phyloP scores from a whole-genome alignment of 2,888 invertebrate species.

The Epinotia demarniana region DNA sequence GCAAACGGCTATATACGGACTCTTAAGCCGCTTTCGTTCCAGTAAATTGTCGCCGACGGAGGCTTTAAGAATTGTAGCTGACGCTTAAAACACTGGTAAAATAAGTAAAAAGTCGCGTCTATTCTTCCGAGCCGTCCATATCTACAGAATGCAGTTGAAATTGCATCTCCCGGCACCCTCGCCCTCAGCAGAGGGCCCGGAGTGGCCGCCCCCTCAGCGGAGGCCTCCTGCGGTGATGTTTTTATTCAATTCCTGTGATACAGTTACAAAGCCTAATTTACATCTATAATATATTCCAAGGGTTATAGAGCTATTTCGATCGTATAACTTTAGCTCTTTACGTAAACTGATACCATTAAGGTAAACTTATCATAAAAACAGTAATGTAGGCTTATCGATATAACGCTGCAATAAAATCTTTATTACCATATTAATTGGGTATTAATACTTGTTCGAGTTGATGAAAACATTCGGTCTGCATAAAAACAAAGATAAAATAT shows the following conservation, averaged over 20 bases:
- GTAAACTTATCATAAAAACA: slow-evolving; percentile 41
- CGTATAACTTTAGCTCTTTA: slow-evolving; percentile 39
- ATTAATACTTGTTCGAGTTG: slow-evolving; percentile 28
- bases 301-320: slow-evolving; percentile 40
- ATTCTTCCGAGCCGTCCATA: slow-evolving; percentile 57
- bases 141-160: slow-evolving; percentile 67
- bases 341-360: slow-evolving; percentile 39
- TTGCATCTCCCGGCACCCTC: slow-evolving; percentile 65
- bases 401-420: slow-evolving; percentile 45
- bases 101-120: slow-evolving; percentile 58
- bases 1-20: too few relatives aligned
- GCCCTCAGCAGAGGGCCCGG: slow-evolving; percentile 58
- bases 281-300: slow-evolving; percentile 54
- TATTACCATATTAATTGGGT: slow-evolving; percentile 56
- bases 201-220: slow-evolving; percentile 61
- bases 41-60: slow-evolving; percentile 31
- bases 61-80: slow-evolving; percentile 53
- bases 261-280: slow-evolving; percentile 47
- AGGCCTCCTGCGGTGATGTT: slow-evolving; percentile 64
- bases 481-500: slow-evolving; percentile 24
- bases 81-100: slow-evolving; percentile 52
- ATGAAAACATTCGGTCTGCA: slow-evolving; percentile 39
- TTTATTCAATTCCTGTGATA: slow-evolving; percentile 64
- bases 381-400: slow-evolving; percentile 40
- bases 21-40: slow-evolving; percentile 46